A percentile compares a stretch with the other conserved stretches of the same genome.
Evolutionary conservation across 2,888 invertebrate species (phyloP).

Genomic region (Diarsia rubi): DNA sequence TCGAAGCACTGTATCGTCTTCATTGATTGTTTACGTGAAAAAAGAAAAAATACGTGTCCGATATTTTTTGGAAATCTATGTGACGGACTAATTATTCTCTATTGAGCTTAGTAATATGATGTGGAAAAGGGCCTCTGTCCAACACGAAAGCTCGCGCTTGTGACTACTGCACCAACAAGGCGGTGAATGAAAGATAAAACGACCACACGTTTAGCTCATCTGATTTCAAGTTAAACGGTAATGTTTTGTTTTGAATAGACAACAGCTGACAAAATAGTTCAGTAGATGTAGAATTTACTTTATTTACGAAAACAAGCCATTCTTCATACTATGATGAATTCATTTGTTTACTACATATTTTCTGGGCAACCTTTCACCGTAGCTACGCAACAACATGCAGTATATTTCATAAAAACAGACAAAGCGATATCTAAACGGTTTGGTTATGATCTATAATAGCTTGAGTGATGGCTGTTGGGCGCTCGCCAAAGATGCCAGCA

Average conservation of each 20-base stretch:
- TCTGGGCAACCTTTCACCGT: neutral
- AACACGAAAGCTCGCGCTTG: no score
- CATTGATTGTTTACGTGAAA: no score
- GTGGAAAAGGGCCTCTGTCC: neutral
- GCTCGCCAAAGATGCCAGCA: slow-evolving; percentile 43
- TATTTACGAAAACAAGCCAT: neutral
- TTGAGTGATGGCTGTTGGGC: slow-evolving; percentile 60
- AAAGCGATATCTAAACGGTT: slow-evolving; percentile 50
- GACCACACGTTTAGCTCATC: neutral
- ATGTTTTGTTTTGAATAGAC: neutral
- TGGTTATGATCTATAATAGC: slow-evolving; percentile 58
- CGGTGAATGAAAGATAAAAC: no score
- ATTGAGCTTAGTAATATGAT: neutral
- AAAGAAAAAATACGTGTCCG: no score
- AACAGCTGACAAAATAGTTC: neutral
- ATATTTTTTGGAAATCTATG: no score
- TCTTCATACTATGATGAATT: neutral
- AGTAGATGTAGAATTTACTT: neutral
- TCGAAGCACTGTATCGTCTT: no score
- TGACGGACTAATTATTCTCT: no score
- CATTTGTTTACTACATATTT: slow-evolving; percentile 42
- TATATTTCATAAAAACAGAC: slow-evolving; percentile 17
- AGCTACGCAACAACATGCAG: neutral
- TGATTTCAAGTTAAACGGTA: neutral
- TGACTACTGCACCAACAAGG: no score